These are phyloP conservation scores for Cuniculus paca DNA, from an alignment of 2,797 vertebrate genomes.

Conservation along the genomic window DNA sequence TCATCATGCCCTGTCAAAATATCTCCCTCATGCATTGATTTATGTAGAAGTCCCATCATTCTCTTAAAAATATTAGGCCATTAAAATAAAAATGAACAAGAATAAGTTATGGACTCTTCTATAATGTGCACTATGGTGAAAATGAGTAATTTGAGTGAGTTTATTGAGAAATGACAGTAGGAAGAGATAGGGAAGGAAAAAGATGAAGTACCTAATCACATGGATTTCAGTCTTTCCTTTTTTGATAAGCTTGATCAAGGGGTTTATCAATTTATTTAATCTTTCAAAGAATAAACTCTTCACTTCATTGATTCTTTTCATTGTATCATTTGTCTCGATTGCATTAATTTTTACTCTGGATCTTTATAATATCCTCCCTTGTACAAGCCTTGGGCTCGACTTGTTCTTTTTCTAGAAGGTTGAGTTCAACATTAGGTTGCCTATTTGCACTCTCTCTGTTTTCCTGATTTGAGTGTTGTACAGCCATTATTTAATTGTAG, in stretches of 20 bases:
- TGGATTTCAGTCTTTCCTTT: not conserved
- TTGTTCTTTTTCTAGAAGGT: not conserved
- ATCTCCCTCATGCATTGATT: not conserved
- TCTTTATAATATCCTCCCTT: not conserved
- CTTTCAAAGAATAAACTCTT: not conserved
- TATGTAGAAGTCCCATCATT: not conserved
- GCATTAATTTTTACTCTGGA: not conserved
- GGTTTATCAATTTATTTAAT: not conserved
- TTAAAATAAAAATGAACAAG: slow-evolving; percentile 20
- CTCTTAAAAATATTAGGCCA: not conserved
- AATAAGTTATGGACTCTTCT: not conserved
- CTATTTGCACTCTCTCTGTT: not conserved
- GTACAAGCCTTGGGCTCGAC: not conserved
- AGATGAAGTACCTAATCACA: not conserved
- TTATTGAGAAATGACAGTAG: not conserved
- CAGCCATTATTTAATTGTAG: not conserved
- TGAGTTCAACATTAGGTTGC: not conserved
- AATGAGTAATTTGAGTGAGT: not conserved
- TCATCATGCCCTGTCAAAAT: not conserved
- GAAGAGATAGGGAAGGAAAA: not conserved
- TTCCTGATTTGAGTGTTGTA: too few relatives aligned
- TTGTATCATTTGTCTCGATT: not conserved
- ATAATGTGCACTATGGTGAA: not conserved
- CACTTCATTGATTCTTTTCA: not conserved
- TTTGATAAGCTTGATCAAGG: not conserved